Base-by-base conservation (phyloP, 2,888 invertebrate genomes). In the Hydropsyche betteni region DNA sequence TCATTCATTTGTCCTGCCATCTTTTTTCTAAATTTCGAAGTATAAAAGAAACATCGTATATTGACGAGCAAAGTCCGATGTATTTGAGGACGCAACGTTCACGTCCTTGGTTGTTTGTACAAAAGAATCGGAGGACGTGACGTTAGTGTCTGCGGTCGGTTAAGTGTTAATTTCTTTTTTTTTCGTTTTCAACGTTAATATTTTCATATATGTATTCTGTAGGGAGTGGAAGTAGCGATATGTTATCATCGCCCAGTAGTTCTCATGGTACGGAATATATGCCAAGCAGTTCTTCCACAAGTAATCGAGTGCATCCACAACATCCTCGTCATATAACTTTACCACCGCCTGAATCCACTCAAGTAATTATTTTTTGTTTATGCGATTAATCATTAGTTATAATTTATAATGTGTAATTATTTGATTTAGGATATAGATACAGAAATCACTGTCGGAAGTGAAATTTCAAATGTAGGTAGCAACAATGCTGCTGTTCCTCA, bases 281-380 rank as follows among this genome's bases (percentile, higher is more conserved):
- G 88, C 94, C 94, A 0, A 94, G 94, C 0, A 94, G 94, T 1
- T 94, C 94, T 36, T 93, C 94, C 80, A 90, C 82, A 82, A 89
- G 83, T 82, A 88, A 0, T 86, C 88, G 70, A 89, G 92, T 70
- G 92, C 93, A 72, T 86, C 90, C 36, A 90, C 91, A 33, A 91
- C 93, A 14, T 91, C 92, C 64, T 91, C 92, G 8, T 84, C 83
- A 79, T 80, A 87, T 82, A 80, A 86, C 84, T 6, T 86, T 86
- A 0, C 55, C 71, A 0, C 77, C 76, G 24, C 81, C 78, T 58
- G 85, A 90, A 83, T 83, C 89, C 80, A 74, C 88, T 81, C 83
- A 83, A 81, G 83, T 82, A 71, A 73, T 5, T 8, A 50, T 70
- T 77, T 52, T 44, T 33, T 70, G 64, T 71, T 53, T 33, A 33